Conservation (phyloP, 1,140 invertebrate species). For the Drosophila nikananu region DNA sequence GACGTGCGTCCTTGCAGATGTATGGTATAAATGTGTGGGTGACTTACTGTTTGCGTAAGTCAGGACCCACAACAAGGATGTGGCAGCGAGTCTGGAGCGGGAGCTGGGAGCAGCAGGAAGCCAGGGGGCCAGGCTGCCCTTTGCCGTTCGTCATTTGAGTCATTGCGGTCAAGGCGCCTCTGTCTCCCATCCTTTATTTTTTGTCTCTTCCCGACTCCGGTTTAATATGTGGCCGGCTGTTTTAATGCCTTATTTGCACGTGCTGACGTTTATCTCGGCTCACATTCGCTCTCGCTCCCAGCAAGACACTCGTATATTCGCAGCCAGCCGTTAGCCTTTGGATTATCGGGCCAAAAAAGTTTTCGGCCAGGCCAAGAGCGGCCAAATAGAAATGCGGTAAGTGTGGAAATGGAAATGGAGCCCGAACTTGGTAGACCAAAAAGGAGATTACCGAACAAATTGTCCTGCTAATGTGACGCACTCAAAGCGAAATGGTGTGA, state of each 20-base stretch:
- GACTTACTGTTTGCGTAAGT: constrained; percentile 73
- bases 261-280: constrained; percentile 64
- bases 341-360: constrained; percentile 71
- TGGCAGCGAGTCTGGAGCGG: constrained; percentile 1
- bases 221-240: constrained; percentile 52
- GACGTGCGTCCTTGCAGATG: constrained; percentile 70
- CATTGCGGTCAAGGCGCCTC: constrained; percentile 75
- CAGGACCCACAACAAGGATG: constrained; percentile 66
- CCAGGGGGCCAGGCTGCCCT: constrained; percentile 35
- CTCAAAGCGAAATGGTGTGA: constrained; percentile 14
- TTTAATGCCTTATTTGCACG: constrained; percentile 82
- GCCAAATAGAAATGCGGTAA: constrained; percentile 44
- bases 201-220: constrained; percentile 9
- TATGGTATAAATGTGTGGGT: constrained; percentile 28
- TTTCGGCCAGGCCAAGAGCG: constrained; percentile 50
- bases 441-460: constrained; percentile 78
- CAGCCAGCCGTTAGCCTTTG: constrained; percentile 29
- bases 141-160: constrained; percentile 70
- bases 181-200: not conserved
- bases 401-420: constrained; percentile 47
- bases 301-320: constrained; percentile 25
- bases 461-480: constrained; percentile 72
- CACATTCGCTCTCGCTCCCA: constrained; percentile 10
- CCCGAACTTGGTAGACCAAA: constrained; percentile 42
- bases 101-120: constrained; percentile 16